A percentile compares a stretch with the other conserved stretches of the same genome.
Conservation (phyloP, 2,797 vertebrate genomes). For the Gallinago stenura region DNA sequence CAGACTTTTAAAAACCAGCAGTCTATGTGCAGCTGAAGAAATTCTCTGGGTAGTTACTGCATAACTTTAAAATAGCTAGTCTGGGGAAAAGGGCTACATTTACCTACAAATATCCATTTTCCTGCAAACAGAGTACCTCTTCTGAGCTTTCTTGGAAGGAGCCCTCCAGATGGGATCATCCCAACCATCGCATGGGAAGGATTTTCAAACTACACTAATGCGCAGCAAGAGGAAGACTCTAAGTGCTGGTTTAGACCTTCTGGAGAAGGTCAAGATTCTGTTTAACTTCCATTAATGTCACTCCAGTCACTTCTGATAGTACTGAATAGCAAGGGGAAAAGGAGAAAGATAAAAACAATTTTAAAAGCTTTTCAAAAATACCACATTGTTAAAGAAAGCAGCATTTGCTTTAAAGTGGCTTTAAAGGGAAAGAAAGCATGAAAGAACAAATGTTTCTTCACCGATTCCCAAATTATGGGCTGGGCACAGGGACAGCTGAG, state of each 20-base stretch:
- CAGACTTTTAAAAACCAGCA: background rate
- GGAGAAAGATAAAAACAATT: slow-evolving; percentile 6
- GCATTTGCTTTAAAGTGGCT: background rate
- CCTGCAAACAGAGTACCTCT: background rate
- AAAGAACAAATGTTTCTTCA: background rate
- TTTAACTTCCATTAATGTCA: slow-evolving; percentile 30
- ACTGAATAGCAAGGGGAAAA: background rate
- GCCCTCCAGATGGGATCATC: background rate
- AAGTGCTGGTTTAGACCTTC: slow-evolving; percentile 8
- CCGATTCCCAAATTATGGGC: background rate
- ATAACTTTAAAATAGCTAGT: background rate
- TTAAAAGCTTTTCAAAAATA: slow-evolving; percentile 28
- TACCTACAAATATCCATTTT: background rate
- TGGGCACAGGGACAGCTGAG: fast-evolving
- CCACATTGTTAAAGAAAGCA: background rate
- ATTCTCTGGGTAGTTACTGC: background rate
- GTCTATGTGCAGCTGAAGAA: background rate
- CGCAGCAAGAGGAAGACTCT: background rate
- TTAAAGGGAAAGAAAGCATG: background rate
- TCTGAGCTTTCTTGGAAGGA: background rate
- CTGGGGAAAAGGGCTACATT: background rate
- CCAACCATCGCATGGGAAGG: background rate
- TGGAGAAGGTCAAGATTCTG: background rate
- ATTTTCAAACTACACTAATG: background rate
- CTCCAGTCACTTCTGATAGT: background rate